Evolutionary conservation across 2,797 vertebrate genomes (phyloP).

Genomic region (Adelosebastes latens): DNA sequence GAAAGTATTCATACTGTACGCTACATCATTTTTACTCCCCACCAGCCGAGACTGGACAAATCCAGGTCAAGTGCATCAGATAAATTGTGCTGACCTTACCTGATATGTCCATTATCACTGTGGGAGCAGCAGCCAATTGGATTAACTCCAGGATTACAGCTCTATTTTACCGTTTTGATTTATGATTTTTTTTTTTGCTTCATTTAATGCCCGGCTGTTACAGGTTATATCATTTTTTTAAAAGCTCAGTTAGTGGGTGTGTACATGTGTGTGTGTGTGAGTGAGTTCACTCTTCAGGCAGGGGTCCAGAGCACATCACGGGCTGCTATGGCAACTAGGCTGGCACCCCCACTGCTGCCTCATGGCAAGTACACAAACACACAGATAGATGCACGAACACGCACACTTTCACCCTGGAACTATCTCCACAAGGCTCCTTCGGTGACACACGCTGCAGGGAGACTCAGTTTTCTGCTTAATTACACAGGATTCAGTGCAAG

Average conservation of each 20-base stretch:
- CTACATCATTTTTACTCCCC: not conserved
- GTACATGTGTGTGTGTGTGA: constrained; percentile 3
- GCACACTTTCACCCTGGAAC: constrained; percentile 6
- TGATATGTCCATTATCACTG: constrained; percentile 17
- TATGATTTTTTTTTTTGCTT: not conserved
- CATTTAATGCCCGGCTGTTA: constrained; percentile 6
- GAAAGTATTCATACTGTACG: constrained; percentile 26
- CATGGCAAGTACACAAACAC: constrained; percentile 52
- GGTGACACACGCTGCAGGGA: constrained; percentile 18
- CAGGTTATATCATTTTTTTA: constrained; percentile 31
- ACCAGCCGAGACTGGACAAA: constrained; percentile 3
- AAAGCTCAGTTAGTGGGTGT: constrained; percentile 30
- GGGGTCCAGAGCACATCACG: constrained; percentile 71
- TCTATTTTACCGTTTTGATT: constrained; percentile 9
- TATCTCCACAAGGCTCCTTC: constrained; percentile 35
- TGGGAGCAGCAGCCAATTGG: constrained; percentile 5
- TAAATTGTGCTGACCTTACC: constrained; percentile 24
- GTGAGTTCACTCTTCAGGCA: constrained; percentile 57
- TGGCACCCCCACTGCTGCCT: constrained; percentile 69
- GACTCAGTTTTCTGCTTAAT: constrained; percentile 48
- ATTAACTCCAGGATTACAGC: constrained; percentile 9
- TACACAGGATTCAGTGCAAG: constrained; percentile 21
- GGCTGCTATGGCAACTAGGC: constrained; percentile 78
- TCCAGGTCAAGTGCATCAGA: constrained; percentile 33
- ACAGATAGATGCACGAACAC: constrained; percentile 17